Percentiles rank a stretch among this genome's conserved stretches.
Evolutionary conservation across 2,797 vertebrate genomes (phyloP).

Genomic region (Tachyglossus aculeatus): DNA sequence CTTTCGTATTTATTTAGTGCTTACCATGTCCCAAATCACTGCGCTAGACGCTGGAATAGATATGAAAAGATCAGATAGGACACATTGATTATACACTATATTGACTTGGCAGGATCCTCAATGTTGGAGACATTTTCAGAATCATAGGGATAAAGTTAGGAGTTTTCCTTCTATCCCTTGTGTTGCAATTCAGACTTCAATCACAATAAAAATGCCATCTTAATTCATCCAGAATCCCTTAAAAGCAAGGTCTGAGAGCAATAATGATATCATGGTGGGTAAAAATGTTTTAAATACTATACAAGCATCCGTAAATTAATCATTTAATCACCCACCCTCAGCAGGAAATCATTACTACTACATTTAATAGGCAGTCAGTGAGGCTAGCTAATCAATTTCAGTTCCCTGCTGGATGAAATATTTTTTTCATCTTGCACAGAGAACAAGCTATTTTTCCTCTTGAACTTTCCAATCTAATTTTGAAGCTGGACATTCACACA

Average conservation of each 20-base stretch:
- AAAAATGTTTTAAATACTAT: constrained; percentile 9
- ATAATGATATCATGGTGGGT: background rate
- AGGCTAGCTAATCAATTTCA: constrained; percentile 5
- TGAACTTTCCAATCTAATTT: constrained; percentile 22
- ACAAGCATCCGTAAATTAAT: constrained; percentile 20
- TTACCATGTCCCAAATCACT: background rate
- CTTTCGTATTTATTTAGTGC: background rate
- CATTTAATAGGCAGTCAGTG: background rate
- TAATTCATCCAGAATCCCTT: background rate
- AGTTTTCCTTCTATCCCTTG: background rate
- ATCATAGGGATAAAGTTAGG: no score
- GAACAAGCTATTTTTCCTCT: constrained; percentile 5
- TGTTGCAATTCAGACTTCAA: background rate
- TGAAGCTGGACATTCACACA: constrained; percentile 2
- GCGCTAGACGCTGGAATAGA: no score
- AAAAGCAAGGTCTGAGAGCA: background rate
- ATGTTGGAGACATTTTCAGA: no score
- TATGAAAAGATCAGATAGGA: no score
- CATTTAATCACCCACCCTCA: constrained; percentile 5
- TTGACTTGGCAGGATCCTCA: no score
- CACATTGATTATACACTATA: no score
- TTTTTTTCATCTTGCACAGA: constrained; percentile 1
- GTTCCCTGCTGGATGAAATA: background rate
- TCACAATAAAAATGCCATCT: background rate
- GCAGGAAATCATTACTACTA: background rate